Evolutionary conservation across 2,113 vertebrate genomes (phyloP).

Genomic region (Spea bombifrons): DNA sequence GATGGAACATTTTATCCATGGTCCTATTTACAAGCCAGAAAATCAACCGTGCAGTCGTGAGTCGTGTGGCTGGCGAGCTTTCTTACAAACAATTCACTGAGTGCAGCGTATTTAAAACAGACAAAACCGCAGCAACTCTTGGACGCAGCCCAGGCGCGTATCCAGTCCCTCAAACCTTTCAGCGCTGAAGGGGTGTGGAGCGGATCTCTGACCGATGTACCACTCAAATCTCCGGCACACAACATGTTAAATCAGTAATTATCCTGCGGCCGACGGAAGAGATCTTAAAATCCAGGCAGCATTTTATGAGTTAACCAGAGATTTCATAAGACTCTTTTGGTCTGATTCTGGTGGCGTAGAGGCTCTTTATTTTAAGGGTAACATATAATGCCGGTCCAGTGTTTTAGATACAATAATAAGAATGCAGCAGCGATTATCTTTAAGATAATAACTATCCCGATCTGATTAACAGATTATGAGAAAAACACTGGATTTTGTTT

Average conservation of each 20-base stretch:
- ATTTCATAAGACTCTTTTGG: too few species aligned
- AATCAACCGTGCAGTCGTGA: conserved; percentile 40
- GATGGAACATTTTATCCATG: conserved; percentile 48
- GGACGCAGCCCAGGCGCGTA: background rate
- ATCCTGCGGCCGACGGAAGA: too few species aligned
- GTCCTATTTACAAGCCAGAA: conserved; percentile 46
- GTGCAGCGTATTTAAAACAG: conserved; percentile 41
- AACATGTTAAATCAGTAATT: background rate
- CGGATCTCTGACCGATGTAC: background rate
- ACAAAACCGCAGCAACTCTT: conserved; percentile 31
- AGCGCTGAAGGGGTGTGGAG: background rate
- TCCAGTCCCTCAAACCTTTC: conserved; percentile 23
- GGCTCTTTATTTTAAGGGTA: too few species aligned
- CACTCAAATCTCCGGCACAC: background rate
- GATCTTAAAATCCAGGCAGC: too few species aligned
- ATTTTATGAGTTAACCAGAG: too few species aligned
- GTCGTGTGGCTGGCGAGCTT: conserved; percentile 46
- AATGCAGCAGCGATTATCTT: too few species aligned
- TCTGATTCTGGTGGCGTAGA: too few species aligned
- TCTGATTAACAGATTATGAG: too few species aligned
- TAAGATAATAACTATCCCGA: too few species aligned
- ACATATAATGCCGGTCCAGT: too few species aligned
- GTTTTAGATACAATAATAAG: too few species aligned
- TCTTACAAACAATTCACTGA: conserved; percentile 47
- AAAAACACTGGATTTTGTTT: too few species aligned